A percentile compares a stretch with the other conserved stretches of the same genome.
Evolutionary conservation across 2,113 vertebrate genomes (phyloP).

Genomic region (Seriola quinqueradiata): DNA sequence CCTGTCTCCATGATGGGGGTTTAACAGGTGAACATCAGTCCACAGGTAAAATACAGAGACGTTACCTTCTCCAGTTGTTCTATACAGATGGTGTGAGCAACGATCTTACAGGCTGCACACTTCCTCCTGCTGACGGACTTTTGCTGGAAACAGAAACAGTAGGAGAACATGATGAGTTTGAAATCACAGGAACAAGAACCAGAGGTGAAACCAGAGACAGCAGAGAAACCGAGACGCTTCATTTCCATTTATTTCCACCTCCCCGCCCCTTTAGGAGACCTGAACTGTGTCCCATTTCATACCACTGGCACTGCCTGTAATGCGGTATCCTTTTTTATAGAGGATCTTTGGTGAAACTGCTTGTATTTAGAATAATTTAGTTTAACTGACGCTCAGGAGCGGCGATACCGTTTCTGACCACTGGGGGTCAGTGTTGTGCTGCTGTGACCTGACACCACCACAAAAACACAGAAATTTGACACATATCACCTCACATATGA

Average conservation of each 20-base stretch:
- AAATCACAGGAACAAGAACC: neutral
- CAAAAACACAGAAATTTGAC: too few species aligned
- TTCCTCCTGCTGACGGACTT: constrained; percentile 93
- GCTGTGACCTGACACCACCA: too few species aligned
- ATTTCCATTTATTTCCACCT: too few species aligned
- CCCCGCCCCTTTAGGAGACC: too few species aligned
- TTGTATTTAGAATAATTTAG: neutral
- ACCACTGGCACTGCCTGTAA: too few species aligned
- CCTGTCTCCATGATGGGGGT: neutral
- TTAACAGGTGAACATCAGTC: neutral
- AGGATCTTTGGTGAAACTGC: neutral
- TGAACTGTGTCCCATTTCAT: too few species aligned
- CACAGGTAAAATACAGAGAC: rapidly evolving
- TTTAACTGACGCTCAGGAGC: neutral
- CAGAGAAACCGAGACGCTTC: too few species aligned
- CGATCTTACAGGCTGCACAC: constrained; percentile 95
- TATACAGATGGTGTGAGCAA: constrained; percentile 93
- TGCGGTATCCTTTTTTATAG: too few species aligned
- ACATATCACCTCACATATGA: too few species aligned
- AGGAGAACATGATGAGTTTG: neutral
- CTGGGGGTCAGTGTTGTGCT: too few species aligned
- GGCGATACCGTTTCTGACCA: too few species aligned
- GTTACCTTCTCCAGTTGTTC: constrained; percentile 94
- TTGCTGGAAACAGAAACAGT: constrained; percentile 82
- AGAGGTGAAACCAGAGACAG: neutral